These are phyloP conservation scores for Puma concolor DNA, from an alignment of 2,113 vertebrate genomes.

Conservation along the genomic window DNA sequence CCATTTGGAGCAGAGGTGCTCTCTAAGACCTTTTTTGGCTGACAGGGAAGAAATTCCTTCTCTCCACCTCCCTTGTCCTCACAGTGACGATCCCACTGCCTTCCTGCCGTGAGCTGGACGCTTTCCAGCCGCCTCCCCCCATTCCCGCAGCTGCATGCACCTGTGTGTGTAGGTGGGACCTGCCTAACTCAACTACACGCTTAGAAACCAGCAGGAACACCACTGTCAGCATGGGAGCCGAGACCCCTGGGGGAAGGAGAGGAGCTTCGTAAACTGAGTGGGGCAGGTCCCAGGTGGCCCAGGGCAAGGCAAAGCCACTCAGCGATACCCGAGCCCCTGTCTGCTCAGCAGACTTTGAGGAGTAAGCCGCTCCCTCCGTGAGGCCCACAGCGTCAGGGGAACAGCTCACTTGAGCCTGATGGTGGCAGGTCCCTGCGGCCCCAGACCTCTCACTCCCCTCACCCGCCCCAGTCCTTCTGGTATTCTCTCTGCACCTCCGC, in stretches of 20 bases:
- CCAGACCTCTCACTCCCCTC: neutral
- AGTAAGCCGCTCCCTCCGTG: neutral
- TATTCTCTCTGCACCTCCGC: neutral
- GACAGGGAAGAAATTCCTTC: neutral
- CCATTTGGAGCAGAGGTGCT: neutral
- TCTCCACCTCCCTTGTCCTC: neutral
- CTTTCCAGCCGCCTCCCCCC: accelerated
- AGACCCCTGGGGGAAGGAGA: accelerated
- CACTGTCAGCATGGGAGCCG: neutral
- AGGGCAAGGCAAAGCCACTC: neutral
- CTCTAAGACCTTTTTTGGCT: accelerated
- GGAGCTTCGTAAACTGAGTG: neutral
- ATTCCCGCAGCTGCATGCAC: accelerated
- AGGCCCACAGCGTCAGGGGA: neutral
- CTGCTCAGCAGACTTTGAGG: neutral
- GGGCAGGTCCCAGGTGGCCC: neutral
- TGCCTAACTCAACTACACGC: accelerated
- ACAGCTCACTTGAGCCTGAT: accelerated
- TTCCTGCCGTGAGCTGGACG: neutral
- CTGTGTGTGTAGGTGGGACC: neutral
- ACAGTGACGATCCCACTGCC: no score
- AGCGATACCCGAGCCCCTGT: neutral
- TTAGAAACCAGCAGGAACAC: neutral
- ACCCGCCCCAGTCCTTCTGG: neutral
- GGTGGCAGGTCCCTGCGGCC: neutral